Conservation (phyloP, 2,888 invertebrate species). For the Yponomeuta cagnagella region DNA sequence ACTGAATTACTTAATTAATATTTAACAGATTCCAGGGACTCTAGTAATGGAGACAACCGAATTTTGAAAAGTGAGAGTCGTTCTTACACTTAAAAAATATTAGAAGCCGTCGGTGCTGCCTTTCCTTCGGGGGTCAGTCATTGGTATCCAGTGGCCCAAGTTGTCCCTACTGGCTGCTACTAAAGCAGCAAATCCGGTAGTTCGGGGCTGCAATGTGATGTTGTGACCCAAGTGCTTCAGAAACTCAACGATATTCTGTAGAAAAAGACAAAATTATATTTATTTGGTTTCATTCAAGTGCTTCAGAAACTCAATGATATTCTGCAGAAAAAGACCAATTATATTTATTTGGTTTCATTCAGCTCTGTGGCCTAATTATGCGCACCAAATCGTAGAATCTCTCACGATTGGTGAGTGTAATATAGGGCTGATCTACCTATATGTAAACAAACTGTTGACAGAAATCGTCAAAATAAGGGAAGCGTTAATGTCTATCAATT, state of each 20-base stretch:
- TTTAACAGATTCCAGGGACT: background rate
- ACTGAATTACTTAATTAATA: too few species aligned
- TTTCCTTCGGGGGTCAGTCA: conserved; percentile 63
- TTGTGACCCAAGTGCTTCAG: conserved; percentile 71
- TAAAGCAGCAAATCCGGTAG: conserved; percentile 79
- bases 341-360: too few species aligned
- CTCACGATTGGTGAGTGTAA: too few species aligned
- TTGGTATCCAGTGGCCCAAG: conserved; percentile 45
- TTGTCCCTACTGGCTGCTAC: conserved; percentile 69
- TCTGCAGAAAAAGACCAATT: too few species aligned
- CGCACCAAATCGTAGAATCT: too few species aligned
- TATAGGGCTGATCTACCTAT: too few species aligned
- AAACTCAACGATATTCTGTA: conserved; percentile 57
- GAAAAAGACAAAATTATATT: conserved; percentile 25
- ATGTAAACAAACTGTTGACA: too few species aligned
- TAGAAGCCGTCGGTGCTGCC: conserved; percentile 63
- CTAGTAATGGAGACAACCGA: background rate
- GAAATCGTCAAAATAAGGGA: background rate
- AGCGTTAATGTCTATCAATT: too few species aligned
- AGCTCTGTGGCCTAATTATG: too few species aligned
- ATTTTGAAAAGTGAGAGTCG: background rate
- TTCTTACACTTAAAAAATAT: background rate
- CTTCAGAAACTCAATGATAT: too few species aligned
- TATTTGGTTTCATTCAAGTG: background rate
- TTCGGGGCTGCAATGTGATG: conserved; percentile 52